phyloP scores from a whole-genome alignment of 2,797 vertebrate species.

The Okamejei kenojei region DNA sequence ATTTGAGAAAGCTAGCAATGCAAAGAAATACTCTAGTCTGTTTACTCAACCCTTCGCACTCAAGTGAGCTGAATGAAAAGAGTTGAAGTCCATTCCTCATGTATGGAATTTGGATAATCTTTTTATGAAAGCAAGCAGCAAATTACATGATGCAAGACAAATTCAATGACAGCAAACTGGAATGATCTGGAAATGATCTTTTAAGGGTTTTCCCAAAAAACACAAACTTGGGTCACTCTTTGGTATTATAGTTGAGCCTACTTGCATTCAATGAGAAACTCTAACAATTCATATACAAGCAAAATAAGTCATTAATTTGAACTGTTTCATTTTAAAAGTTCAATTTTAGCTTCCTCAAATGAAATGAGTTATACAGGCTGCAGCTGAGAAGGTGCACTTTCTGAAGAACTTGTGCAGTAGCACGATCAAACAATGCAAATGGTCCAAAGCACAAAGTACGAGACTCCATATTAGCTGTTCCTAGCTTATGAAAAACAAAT shows the following conservation, averaged over 20 bases:
- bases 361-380: background rate
- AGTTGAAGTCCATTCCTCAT: too few species aligned
- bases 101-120: too few species aligned
- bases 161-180: too few species aligned
- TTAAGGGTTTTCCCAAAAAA: background rate
- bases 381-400: background rate
- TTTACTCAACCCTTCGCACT: too few species aligned
- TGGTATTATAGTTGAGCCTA: background rate
- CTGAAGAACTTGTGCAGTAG: background rate
- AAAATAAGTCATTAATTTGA: background rate
- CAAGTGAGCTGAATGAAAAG: too few species aligned
- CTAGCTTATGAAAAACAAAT: background rate
- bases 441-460: background rate
- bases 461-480: background rate
- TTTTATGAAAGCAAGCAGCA: too few species aligned
- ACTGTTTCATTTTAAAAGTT: background rate
- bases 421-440: background rate
- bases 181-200: too few species aligned
- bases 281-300: background rate
- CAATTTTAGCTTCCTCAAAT: background rate
- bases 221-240: too few species aligned
- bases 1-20: too few species aligned
- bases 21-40: too few species aligned
- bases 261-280: background rate
- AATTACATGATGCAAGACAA: too few species aligned